These are phyloP conservation scores for Drosophila punjabiensis DNA, from an alignment of 1,140 invertebrate species.

Conservation along the genomic window DNA sequence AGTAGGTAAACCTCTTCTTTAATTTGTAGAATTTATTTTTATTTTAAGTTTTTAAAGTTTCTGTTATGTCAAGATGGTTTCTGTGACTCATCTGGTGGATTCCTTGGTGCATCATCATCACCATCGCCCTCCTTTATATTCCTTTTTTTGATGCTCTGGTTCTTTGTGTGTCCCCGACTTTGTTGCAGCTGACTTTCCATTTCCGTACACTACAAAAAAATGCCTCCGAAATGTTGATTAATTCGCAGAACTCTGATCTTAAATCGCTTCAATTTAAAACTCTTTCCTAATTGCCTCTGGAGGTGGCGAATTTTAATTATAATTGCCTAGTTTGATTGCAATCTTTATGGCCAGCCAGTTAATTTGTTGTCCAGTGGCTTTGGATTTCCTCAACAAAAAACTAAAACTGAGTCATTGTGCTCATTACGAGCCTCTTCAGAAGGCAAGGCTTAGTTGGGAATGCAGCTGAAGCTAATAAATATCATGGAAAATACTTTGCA, in stretches of 20 bases:
- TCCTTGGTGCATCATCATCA: constrained; percentile 43
- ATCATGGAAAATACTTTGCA: neutral
- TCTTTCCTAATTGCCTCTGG: constrained; percentile 9
- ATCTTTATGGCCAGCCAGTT: constrained; percentile 31
- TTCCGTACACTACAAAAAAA: constrained; percentile 34
- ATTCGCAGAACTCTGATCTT: constrained; percentile 5
- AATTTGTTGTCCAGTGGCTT: constrained; percentile 22
- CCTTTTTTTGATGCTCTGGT: constrained; percentile 12
- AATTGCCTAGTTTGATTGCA: constrained; percentile 41
- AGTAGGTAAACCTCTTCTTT: neutral
- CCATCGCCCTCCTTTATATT: constrained; percentile 9
- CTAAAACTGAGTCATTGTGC: constrained; percentile 43
- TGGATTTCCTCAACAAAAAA: constrained; percentile 32
- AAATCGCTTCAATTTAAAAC: constrained; percentile 5
- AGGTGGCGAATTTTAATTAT: constrained; percentile 47
- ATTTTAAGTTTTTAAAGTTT: constrained; percentile 1
- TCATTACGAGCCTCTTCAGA: neutral
- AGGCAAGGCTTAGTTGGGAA: neutral
- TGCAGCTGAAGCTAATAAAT: neutral
- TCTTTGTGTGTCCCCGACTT: constrained; percentile 41
- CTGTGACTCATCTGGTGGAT: constrained; percentile 29
- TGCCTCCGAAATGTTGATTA: neutral
- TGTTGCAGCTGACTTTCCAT: constrained; percentile 39
- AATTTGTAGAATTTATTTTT: neutral
- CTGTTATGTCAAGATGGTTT: neutral